A percentile compares a stretch with the other conserved stretches of the same genome.
These are phyloP conservation scores for Apeira syringaria DNA, from an alignment of 2,888 invertebrate species.

Conservation along the genomic window DNA sequence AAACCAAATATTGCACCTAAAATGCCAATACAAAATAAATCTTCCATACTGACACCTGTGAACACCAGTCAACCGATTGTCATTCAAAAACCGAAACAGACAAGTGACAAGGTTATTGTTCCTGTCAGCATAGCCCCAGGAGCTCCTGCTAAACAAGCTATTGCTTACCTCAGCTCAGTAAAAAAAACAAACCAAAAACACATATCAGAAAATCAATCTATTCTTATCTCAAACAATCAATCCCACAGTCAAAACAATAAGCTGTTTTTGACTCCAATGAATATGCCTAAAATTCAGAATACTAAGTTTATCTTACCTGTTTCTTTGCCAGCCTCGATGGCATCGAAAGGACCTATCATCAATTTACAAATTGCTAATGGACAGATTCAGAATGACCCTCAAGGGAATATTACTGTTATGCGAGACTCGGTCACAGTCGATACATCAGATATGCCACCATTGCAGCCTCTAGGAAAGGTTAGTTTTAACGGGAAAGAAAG, in stretches of 20 bases:
- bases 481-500: conserved; percentile 63
- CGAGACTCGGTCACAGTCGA: conserved; percentile 65
- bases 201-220: conserved; percentile 68
- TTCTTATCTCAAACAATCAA: conserved; percentile 74
- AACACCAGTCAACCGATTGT: conserved; percentile 79
- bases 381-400: conserved; percentile 84
- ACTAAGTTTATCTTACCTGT: conserved; percentile 81
- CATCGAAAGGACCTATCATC: conserved; percentile 84
- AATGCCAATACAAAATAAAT: conserved; percentile 57
- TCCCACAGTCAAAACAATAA: conserved; percentile 73
- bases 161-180: conserved; percentile 81
- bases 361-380: conserved; percentile 88
- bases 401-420: conserved; percentile 85
- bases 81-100: conserved; percentile 80
- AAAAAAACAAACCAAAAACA: conserved; percentile 73
- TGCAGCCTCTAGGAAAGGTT: conserved; percentile 68
- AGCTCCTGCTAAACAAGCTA: conserved; percentile 69
- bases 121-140: conserved; percentile 74
- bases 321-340: conserved; percentile 79
- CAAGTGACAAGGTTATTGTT: conserved; percentile 76
- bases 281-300: conserved; percentile 82
- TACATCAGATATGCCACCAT: conserved; percentile 65
- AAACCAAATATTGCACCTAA: conserved; percentile 75
- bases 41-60: conserved; percentile 67
- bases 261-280: conserved; percentile 82